A percentile compares a stretch with the other conserved stretches of the same genome.
Evolutionary conservation across 2,797 vertebrate genomes (phyloP).

Genomic region (Thunnus albacares): DNA sequence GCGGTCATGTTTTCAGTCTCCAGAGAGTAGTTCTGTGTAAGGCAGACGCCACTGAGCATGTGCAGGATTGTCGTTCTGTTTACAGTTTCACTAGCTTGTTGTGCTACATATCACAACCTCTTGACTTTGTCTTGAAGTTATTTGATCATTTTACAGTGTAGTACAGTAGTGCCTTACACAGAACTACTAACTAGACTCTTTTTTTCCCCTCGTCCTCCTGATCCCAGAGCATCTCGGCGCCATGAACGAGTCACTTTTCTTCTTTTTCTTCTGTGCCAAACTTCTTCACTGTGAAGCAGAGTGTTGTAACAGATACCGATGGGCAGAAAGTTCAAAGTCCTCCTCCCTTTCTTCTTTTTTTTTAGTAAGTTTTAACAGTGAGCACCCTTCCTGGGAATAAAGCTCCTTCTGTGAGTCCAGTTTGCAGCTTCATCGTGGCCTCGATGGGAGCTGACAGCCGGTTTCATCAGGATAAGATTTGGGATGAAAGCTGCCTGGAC

Average conservation of each 20-base stretch:
- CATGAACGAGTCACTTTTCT: conserved; percentile 60
- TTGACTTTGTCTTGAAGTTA: no score
- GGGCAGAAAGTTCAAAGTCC: conserved; percentile 85
- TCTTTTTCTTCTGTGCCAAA: conserved; percentile 69
- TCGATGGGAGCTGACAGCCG: conserved; percentile 33
- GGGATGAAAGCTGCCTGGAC: conserved; percentile 39
- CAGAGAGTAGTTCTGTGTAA: no score
- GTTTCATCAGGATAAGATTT: conserved; percentile 56
- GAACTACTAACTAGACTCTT: no score
- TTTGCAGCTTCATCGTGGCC: conserved; percentile 15
- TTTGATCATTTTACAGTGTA: no score
- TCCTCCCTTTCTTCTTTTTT: conserved; percentile 77
- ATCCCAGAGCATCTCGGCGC: conserved; percentile 30
- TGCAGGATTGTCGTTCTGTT: no score
- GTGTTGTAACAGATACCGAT: conserved; percentile 86
- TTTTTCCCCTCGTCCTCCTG: background rate
- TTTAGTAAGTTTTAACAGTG: background rate
- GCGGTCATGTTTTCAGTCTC: no score
- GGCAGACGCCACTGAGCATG: no score
- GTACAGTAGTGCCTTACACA: no score
- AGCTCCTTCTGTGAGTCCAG: conserved; percentile 77
- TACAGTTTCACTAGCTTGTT: no score
- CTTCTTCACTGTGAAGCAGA: conserved; percentile 77
- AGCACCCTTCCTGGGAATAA: conserved; percentile 80
- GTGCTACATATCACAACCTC: no score